Conservation (phyloP, 2,113 vertebrate species). For the Dipodomys merriami region DNA sequence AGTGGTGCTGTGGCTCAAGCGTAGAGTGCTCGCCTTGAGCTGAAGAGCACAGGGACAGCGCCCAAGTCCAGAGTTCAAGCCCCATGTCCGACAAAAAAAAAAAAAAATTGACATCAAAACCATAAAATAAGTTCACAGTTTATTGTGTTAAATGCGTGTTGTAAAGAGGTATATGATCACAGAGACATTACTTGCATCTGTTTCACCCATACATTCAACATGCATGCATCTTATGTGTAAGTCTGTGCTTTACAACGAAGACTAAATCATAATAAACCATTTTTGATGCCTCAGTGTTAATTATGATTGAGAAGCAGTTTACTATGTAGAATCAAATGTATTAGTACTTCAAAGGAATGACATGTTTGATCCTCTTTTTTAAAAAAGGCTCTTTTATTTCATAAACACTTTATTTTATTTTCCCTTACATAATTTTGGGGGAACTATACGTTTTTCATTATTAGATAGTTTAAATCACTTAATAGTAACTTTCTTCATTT, state of each 20-base stretch:
- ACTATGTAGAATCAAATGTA: not conserved
- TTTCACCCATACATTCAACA: too few species aligned
- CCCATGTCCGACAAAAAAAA: too few species aligned
- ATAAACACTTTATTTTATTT: not conserved
- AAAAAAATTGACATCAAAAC: too few species aligned
- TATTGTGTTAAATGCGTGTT: too few species aligned
- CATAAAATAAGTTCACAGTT: too few species aligned
- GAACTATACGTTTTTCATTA: conserved; percentile 33
- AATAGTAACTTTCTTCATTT: conserved; percentile 23
- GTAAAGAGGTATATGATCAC: too few species aligned
- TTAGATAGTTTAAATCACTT: conserved; percentile 49
- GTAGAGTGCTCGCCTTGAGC: too few species aligned
- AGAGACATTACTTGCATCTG: too few species aligned
- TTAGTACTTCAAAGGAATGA: conserved; percentile 47
- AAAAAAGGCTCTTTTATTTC: not conserved
- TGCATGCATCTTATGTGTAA: too few species aligned
- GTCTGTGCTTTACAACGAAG: not conserved
- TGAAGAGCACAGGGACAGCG: too few species aligned
- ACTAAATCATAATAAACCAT: not conserved
- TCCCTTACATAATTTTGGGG: not conserved
- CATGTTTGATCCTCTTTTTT: not conserved
- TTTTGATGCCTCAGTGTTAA: not conserved
- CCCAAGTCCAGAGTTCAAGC: too few species aligned
- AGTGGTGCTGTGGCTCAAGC: too few species aligned
- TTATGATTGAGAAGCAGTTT: not conserved